Percentiles rank a stretch among this genome's conserved stretches.
phyloP scores from a whole-genome alignment of 2,113 vertebrate species.

The Larimichthys polyactis region DNA sequence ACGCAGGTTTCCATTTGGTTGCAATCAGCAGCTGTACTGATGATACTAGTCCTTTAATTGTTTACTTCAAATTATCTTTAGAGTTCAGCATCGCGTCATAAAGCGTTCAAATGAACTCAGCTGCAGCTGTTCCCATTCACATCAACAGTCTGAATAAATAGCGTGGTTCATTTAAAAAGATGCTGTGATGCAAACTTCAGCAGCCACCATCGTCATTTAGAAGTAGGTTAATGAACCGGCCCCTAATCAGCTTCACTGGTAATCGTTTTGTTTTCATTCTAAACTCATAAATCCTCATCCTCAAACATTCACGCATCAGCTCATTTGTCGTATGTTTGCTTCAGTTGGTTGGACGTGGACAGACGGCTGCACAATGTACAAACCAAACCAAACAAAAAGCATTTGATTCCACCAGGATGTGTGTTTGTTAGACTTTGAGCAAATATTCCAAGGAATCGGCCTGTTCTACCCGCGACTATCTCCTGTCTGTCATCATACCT shows the following conservation, averaged over 20 bases:
- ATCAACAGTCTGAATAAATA: background rate
- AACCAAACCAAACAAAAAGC: background rate
- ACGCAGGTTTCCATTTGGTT: too few species aligned
- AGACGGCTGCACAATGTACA: background rate
- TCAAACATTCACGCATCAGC: background rate
- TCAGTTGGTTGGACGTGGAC: background rate
- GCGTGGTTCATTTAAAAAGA: background rate
- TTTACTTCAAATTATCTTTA: background rate
- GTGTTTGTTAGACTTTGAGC: background rate
- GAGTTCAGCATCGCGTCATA: background rate
- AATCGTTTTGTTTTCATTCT: background rate
- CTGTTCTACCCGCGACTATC: background rate
- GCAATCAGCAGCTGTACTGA: too few species aligned
- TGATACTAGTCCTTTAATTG: too few species aligned
- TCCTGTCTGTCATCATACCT: slow-evolving; percentile 27
- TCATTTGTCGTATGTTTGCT: background rate
- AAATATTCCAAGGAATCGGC: background rate
- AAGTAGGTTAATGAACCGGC: background rate
- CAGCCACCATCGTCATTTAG: background rate
- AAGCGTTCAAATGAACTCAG: background rate
- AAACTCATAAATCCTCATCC: background rate
- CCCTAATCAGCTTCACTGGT: too few species aligned
- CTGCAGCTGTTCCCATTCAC: slow-evolving; percentile 1
- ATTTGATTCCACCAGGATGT: background rate
- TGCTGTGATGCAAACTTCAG: background rate